Percentiles rank a stretch among this genome's conserved stretches.
These are phyloP conservation scores for Aspidiotus destructor DNA, from an alignment of 2,888 invertebrate species.

Conservation along the genomic window DNA sequence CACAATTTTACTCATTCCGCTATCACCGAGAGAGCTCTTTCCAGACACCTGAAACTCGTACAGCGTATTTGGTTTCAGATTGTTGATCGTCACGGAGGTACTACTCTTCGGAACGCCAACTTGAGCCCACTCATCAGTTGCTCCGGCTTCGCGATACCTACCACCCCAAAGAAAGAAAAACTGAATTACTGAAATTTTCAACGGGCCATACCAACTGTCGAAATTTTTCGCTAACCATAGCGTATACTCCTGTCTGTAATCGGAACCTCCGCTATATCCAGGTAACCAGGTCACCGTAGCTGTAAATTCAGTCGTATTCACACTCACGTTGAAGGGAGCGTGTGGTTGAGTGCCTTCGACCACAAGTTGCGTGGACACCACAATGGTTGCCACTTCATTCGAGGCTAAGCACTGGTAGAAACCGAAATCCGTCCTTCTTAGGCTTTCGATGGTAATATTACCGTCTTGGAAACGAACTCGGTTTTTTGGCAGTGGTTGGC, in stretches of 20 bases:
- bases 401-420: slow-evolving; percentile 91
- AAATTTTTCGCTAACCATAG: slow-evolving; percentile 56
- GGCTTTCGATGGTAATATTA: slow-evolving; percentile 80
- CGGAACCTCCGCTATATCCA: slow-evolving; percentile 88
- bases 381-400: slow-evolving; percentile 92
- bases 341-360: slow-evolving; percentile 93
- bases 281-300: slow-evolving; percentile 89
- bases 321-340: slow-evolving; percentile 90
- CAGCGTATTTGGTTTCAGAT: slow-evolving; percentile 76
- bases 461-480: slow-evolving; percentile 71
- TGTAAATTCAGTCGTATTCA: slow-evolving; percentile 77
- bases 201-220: not conserved
- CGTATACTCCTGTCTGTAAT: slow-evolving; percentile 89
- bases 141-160: slow-evolving; percentile 74
- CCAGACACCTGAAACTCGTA: slow-evolving; percentile 96
- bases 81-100: slow-evolving; percentile 81
- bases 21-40: slow-evolving; percentile 87
- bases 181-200: not conserved
- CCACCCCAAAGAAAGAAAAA: not conserved
- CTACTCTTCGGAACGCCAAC: slow-evolving; percentile 87
- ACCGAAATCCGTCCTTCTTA: slow-evolving; percentile 82
- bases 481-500: slow-evolving; percentile 68
- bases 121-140: slow-evolving; percentile 75
- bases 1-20: slow-evolving; percentile 89
- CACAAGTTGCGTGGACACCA: slow-evolving; percentile 77